These are phyloP conservation scores for Ypsolopha scabrella DNA, from an alignment of 2,888 invertebrate genomes.

Conservation along the genomic window DNA sequence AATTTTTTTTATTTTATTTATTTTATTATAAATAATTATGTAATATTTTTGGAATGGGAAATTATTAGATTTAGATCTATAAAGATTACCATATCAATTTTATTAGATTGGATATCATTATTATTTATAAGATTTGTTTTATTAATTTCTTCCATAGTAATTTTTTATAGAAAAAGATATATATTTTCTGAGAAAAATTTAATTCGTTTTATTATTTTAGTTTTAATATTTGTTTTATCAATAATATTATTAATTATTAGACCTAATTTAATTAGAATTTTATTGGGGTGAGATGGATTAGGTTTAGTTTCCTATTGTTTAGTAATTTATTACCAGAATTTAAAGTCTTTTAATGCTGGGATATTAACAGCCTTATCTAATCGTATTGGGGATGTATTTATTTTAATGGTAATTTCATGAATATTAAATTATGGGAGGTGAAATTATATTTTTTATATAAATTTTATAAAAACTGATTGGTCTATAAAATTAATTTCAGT, in stretches of 20 bases:
- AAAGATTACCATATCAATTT: slow-evolving; percentile 62
- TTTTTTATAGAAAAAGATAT: slow-evolving; percentile 75
- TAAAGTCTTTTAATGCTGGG: slow-evolving; percentile 76
- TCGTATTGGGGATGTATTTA: slow-evolving; percentile 79
- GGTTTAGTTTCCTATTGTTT: slow-evolving; percentile 79
- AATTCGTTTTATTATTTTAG: slow-evolving; percentile 74
- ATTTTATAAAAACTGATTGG: slow-evolving; percentile 54
- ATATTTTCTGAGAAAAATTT: slow-evolving; percentile 69
- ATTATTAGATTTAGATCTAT: slow-evolving; percentile 61
- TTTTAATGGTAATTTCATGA: slow-evolving; percentile 72
- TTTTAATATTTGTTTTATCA: slow-evolving; percentile 75
- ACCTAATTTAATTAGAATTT: slow-evolving; percentile 77
- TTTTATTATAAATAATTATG: slow-evolving; percentile 55
- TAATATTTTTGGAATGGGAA: slow-evolving; percentile 67
- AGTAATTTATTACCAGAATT: slow-evolving; percentile 79
- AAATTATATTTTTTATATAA: slow-evolving; percentile 67
- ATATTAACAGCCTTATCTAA: slow-evolving; percentile 80
- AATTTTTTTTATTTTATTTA: slow-evolving; percentile 47
- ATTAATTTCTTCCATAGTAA: slow-evolving; percentile 75
- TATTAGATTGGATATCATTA: slow-evolving; percentile 75
- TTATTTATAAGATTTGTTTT: slow-evolving; percentile 74
- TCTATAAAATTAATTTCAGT: slow-evolving; percentile 44
- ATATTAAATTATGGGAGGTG: slow-evolving; percentile 67
- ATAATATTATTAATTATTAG: slow-evolving; percentile 77
- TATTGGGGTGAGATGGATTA: slow-evolving; percentile 80